Evolutionary conservation across 1,140 invertebrate genomes (phyloP).

Genomic region (Rhysida immarginata): DNA sequence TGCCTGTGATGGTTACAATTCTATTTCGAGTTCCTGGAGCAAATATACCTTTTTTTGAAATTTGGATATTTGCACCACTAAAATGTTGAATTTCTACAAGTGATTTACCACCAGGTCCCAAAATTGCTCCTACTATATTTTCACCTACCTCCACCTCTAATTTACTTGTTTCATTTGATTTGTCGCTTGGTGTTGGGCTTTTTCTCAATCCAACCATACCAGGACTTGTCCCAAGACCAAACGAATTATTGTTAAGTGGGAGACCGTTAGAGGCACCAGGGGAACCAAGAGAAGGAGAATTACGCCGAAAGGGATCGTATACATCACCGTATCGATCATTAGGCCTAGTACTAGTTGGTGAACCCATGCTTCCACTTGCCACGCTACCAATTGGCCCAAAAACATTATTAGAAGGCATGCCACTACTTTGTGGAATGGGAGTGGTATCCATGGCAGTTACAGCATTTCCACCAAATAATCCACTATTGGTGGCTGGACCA

Average conservation of each 20-base stretch:
- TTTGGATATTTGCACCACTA: conserved; percentile 92
- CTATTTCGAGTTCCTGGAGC: conserved; percentile 90
- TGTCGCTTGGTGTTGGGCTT: conserved; percentile 54
- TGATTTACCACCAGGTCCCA: conserved; percentile 86
- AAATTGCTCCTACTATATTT: conserved; percentile 84
- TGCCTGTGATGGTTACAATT: conserved; percentile 88
- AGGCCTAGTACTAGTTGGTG: conserved; percentile 18
- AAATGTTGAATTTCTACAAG: conserved; percentile 92
- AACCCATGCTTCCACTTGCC: conserved; percentile 13
- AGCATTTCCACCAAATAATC: conserved; percentile 13
- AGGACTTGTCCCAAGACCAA: conserved; percentile 51
- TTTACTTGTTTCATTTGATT: conserved; percentile 12
- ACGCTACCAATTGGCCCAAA: conserved; percentile 54
- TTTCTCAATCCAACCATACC: conserved; percentile 42
- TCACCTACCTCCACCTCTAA: conserved; percentile 29
- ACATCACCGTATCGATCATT: conserved; percentile 8
- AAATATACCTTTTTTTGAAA: conserved; percentile 95
- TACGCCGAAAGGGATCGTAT: conserved; percentile 50
- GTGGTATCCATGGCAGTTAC: conserved; percentile 16
- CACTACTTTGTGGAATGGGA: conserved; percentile 26
- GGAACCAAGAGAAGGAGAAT: conserved; percentile 32
- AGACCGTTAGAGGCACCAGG: conserved; percentile 21
- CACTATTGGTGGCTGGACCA: conserved; percentile 22
- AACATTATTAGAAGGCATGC: conserved; percentile 38
- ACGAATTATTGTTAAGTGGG: conserved; percentile 56